Conservation (phyloP, 2,113 vertebrate genomes). For the Phaetusa simplex region DNA sequence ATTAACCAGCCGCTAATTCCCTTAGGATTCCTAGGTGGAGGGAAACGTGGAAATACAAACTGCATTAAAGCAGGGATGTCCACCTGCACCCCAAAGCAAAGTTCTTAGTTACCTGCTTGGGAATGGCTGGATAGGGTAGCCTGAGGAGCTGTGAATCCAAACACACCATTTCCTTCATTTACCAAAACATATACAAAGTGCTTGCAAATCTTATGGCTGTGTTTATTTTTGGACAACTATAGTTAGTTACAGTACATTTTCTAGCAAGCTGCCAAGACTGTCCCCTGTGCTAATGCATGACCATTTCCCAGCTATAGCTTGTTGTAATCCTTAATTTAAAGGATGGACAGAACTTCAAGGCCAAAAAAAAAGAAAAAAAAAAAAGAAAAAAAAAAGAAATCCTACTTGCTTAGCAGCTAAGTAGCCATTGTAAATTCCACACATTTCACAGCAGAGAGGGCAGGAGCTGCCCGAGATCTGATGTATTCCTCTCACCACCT, state of each 20-base stretch:
- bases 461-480: slow-evolving; percentile 33
- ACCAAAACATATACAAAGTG: not conserved
- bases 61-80: not conserved
- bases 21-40: not conserved
- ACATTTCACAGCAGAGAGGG: slow-evolving; percentile 29
- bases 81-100: not conserved
- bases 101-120: not conserved
- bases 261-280: not conserved
- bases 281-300: not conserved
- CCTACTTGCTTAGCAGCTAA: not conserved
- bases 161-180: not conserved
- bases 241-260: not conserved
- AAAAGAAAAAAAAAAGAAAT: not conserved
- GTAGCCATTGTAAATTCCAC: slow-evolving; percentile 46
- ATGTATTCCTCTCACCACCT: slow-evolving; percentile 61
- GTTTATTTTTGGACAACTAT: not conserved
- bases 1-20: not conserved
- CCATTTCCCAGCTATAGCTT: not conserved
- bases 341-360: not conserved
- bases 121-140: not conserved
- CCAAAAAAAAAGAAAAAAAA: not conserved
- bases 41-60: not conserved
- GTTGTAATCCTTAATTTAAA: not conserved
- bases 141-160: not conserved
- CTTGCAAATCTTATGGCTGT: not conserved